Conservation (phyloP, 2,797 vertebrate species). For the Anisognathus igniventris region DNA sequence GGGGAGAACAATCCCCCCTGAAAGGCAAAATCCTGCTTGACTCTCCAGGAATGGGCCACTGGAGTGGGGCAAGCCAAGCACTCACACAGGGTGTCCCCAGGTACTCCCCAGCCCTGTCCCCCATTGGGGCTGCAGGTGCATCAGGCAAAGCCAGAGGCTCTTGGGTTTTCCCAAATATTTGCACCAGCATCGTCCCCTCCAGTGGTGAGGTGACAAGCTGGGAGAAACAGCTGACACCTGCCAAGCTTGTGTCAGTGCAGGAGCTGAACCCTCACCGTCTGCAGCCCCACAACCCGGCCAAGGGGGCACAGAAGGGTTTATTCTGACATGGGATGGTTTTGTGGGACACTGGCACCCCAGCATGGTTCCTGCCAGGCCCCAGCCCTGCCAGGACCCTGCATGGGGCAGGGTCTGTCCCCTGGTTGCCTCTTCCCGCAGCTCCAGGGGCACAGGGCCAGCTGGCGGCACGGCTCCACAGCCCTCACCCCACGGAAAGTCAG, state of each 20-base stretch:
- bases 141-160: not conserved
- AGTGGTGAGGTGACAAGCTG: fast-evolving
- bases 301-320: not conserved
- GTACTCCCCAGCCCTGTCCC: fast-evolving
- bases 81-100: not conserved
- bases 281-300: fast-evolving
- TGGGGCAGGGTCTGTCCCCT: not conserved
- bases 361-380: not conserved
- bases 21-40: not conserved
- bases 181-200: not conserved
- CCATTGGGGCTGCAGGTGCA: not conserved
- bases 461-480: not conserved
- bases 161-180: not conserved
- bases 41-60: not conserved
- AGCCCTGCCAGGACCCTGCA: too few species aligned
- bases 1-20: fast-evolving
- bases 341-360: not conserved
- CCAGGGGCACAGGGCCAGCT: fast-evolving
- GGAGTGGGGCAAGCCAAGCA: fast-evolving
- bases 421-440: not conserved
- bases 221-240: not conserved
- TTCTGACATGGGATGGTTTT: not conserved
- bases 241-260: not conserved
- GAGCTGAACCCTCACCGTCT: not conserved
- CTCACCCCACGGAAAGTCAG: not conserved